phyloP scores from a whole-genome alignment of 2,888 invertebrate genomes.

The Sinhomidia bicolor region DNA sequence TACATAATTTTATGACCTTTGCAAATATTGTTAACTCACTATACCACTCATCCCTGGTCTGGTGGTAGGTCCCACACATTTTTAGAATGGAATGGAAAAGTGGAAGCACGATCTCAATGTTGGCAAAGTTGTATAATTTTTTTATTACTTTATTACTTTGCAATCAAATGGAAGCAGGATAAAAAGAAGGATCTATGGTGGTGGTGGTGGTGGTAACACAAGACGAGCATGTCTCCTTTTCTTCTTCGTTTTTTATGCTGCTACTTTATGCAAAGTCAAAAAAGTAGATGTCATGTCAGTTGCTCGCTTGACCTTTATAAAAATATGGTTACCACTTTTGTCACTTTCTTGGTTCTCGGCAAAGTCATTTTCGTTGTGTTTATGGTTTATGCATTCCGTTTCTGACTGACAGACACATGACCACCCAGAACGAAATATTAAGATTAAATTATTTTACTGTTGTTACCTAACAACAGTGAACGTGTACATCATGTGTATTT shows the following conservation, averaged over 20 bases:
- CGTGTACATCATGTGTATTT: too few species aligned
- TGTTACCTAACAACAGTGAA: not conserved
- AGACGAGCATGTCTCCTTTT: not conserved
- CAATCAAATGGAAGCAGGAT: conserved; percentile 24
- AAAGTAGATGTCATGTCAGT: not conserved
- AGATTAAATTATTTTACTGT: not conserved
- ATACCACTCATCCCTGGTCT: not conserved
- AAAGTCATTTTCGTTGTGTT: not conserved
- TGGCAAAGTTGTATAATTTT: conserved; percentile 8
- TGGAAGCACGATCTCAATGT: conserved; percentile 39
- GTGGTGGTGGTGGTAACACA: not conserved
- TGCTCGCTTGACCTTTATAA: conserved; percentile 3
- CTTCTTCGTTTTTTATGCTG: not conserved
- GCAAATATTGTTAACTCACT: not conserved
- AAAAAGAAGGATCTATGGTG: not conserved
- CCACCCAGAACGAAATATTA: conserved; percentile 33
- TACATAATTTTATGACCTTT: not conserved
- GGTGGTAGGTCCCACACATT: conserved; percentile 26
- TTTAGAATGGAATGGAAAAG: conserved; percentile 1
- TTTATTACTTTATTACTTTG: conserved; percentile 19
- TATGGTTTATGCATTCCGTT: not conserved
- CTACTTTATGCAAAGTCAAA: not conserved
- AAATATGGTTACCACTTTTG: conserved; percentile 14
- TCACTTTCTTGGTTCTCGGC: not conserved
- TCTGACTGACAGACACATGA: conserved; percentile 3